These are phyloP conservation scores for Keiferia lycopersicella DNA, from an alignment of 2,888 invertebrate genomes.

Conservation along the genomic window DNA sequence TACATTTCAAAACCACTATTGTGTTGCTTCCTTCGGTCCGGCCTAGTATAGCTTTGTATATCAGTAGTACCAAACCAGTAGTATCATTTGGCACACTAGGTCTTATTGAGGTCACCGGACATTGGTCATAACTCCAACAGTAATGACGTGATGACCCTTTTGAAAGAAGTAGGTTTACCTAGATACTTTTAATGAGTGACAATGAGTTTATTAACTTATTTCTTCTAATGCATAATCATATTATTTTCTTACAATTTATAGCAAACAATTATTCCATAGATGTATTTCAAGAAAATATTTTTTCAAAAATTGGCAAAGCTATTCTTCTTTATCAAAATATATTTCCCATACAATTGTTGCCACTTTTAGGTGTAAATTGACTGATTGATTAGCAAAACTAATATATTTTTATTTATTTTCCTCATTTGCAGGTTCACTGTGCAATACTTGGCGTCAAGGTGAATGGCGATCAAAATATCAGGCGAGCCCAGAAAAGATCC, in stretches of 20 bases:
- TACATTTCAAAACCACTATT: constrained; percentile 4
- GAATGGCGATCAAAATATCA: constrained; percentile 80
- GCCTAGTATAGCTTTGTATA: neutral
- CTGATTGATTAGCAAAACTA: too few relatives aligned
- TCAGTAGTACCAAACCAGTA: neutral
- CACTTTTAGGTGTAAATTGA: too few relatives aligned
- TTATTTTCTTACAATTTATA: too few relatives aligned
- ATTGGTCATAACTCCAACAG: neutral
- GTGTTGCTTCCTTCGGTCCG: constrained; percentile 4
- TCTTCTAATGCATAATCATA: too few relatives aligned
- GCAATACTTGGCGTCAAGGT: constrained; percentile 92
- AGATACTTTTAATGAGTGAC: neutral
- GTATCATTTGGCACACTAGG: constrained; percentile 2
- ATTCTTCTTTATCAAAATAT: too few relatives aligned
- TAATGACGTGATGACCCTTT: neutral
- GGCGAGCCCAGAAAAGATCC: constrained; percentile 55
- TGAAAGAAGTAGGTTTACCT: neutral
- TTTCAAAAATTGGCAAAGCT: too few relatives aligned
- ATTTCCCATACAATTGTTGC: too few relatives aligned
- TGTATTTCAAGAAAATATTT: too few relatives aligned
- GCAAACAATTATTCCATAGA: too few relatives aligned
- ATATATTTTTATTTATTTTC: neutral
- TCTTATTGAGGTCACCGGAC: neutral
- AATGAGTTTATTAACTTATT: too few relatives aligned
- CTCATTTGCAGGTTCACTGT: constrained; percentile 82